These are phyloP conservation scores for Protaetia brevitarsis DNA, from an alignment of 1,140 invertebrate genomes.

Conservation along the genomic window DNA sequence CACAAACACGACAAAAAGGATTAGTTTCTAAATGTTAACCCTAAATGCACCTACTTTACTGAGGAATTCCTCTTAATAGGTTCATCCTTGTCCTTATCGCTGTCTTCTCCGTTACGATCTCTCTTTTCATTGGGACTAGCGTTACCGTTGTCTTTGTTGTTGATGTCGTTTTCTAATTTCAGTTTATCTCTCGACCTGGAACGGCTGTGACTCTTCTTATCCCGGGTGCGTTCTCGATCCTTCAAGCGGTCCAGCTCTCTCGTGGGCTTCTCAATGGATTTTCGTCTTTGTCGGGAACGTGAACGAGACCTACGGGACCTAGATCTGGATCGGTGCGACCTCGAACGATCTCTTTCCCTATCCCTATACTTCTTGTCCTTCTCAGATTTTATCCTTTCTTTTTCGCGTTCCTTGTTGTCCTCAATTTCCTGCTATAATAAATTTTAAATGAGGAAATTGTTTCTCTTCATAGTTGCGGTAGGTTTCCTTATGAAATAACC, in stretches of 20 bases:
- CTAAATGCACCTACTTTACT: constrained; percentile 6
- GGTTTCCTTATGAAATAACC: no score
- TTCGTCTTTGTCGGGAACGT: constrained; percentile 32
- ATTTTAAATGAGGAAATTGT: constrained; percentile 8
- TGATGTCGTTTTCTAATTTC: constrained; percentile 27
- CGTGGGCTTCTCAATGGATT: constrained; percentile 22
- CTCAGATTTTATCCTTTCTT: constrained; percentile 41
- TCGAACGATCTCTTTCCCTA: constrained; percentile 38
- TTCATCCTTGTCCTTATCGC: constrained; percentile 15
- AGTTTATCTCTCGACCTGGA: constrained; percentile 29
- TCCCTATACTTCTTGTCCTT: constrained; percentile 45
- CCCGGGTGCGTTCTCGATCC: constrained; percentile 29
- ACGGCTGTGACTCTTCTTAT: constrained; percentile 31
- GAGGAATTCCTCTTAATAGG: constrained; percentile 11
- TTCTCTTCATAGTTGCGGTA: no score
- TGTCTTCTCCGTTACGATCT: constrained; percentile 30
- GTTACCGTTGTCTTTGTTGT: constrained; percentile 41
- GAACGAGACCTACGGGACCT: constrained; percentile 36
- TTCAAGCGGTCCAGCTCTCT: constrained; percentile 31
- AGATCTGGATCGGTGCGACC: constrained; percentile 27
- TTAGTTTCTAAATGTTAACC: neutral
- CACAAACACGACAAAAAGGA: neutral
- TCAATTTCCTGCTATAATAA: constrained; percentile 62
- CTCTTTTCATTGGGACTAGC: constrained; percentile 38
- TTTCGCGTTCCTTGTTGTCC: constrained; percentile 51